Percentiles rank a stretch among this genome's conserved stretches.
These are phyloP conservation scores for Linnaemya tessellans DNA, from an alignment of 2,888 invertebrate genomes.

Conservation along the genomic window DNA sequence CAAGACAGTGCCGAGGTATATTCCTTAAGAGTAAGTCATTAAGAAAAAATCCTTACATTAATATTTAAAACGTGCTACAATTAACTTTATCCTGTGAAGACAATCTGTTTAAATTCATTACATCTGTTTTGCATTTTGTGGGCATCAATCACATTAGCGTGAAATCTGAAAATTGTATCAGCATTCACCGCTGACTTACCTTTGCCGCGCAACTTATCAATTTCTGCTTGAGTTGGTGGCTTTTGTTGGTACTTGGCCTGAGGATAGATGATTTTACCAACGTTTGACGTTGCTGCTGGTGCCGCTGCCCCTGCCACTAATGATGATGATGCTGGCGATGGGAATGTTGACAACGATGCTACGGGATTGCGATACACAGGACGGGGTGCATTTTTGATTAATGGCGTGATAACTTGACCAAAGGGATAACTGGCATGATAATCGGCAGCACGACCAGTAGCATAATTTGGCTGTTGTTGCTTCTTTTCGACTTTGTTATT, in stretches of 20 bases:
- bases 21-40: too few relatives aligned
- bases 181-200: constrained; percentile 71
- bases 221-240: constrained; percentile 75
- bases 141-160: neutral
- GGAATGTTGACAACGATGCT: constrained; percentile 35
- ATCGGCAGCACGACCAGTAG: constrained; percentile 81
- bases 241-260: constrained; percentile 68
- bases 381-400: constrained; percentile 75
- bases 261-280: constrained; percentile 73
- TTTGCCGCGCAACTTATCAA: constrained; percentile 76
- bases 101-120: constrained; percentile 16
- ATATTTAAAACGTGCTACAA: neutral
- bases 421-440: constrained; percentile 79
- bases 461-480: constrained; percentile 71
- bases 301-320: constrained; percentile 30
- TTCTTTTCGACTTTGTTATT: constrained; percentile 63
- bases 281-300: constrained; percentile 58
- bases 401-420: constrained; percentile 79
- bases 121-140: neutral
- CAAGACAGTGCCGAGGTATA: too few relatives aligned
- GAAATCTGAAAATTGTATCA: constrained; percentile 25
- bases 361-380: constrained; percentile 65
- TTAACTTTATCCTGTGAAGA: neutral
- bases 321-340: constrained; percentile 55
- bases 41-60: too few relatives aligned